Evolutionary conservation across 2,888 invertebrate genomes (phyloP).

Genomic region (Helicoverpa assulta): DNA sequence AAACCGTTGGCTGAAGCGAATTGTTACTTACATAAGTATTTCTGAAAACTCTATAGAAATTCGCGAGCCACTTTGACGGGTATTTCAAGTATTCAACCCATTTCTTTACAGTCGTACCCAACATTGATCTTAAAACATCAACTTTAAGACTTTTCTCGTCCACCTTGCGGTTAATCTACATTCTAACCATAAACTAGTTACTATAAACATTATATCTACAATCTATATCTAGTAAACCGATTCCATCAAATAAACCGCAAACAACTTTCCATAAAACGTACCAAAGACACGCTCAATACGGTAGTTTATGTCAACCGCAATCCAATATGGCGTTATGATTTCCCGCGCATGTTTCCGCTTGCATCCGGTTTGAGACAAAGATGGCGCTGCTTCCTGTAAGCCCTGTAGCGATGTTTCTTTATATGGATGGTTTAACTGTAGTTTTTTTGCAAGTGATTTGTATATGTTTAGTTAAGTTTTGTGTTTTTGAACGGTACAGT

Average conservation of each 20-base stretch:
- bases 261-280: conserved; percentile 50
- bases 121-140: background rate
- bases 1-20: too few species aligned
- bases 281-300: conserved; percentile 30
- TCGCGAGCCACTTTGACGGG: too few species aligned
- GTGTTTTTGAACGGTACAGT: background rate
- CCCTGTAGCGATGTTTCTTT: conserved; percentile 62
- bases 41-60: too few species aligned
- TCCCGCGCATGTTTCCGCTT: conserved; percentile 69
- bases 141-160: background rate
- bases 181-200: conserved; percentile 1
- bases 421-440: conserved; percentile 59
- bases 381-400: conserved; percentile 70
- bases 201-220: background rate
- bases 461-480: conserved; percentile 4
- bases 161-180: background rate
- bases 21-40: too few species aligned
- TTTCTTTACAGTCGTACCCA: too few species aligned
- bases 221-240: conserved; percentile 12
- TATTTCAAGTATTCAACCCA: too few species aligned
- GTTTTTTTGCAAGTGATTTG: conserved; percentile 33
- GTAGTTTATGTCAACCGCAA: conserved; percentile 55
- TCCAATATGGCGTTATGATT: conserved; percentile 70
- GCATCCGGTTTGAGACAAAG: conserved; percentile 64
- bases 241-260: conserved; percentile 29